A percentile compares a stretch with the other conserved stretches of the same genome.
phyloP scores from a whole-genome alignment of 2,888 invertebrate genomes.

The Punctoribates punctum region DNA sequence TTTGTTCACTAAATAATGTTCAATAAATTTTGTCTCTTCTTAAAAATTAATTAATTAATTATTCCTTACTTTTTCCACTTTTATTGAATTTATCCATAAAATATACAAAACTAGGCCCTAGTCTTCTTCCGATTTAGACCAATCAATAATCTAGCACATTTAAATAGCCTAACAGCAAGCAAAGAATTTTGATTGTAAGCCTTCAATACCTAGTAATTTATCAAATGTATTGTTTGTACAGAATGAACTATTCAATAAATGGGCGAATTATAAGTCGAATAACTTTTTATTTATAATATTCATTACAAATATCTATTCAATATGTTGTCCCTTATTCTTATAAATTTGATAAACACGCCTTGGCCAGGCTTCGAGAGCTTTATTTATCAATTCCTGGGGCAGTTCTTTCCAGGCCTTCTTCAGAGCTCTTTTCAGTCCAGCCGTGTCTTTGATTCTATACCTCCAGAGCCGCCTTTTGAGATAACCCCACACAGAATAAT shows the following conservation, averaged over 20 bases:
- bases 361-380: slow-evolving; percentile 23
- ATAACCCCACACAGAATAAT: slow-evolving; percentile 33
- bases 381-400: not conserved
- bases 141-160: no score
- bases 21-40: not conserved
- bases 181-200: no score
- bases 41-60: not conserved
- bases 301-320: slow-evolving; percentile 16
- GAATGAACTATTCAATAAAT: no score
- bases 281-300: not conserved
- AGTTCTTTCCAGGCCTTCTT: not conserved
- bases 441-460: not conserved
- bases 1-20: not conserved
- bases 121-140: no score
- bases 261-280: no score
- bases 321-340: slow-evolving; percentile 14
- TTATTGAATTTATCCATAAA: not conserved
- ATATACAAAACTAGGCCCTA: no score
- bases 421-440: slow-evolving; percentile 7
- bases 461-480: slow-evolving; percentile 12
- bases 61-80: no score
- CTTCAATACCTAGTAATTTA: no score
- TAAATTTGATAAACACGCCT: slow-evolving; percentile 5
- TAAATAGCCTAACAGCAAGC: no score
- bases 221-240: no score